Base-by-base conservation (phyloP, 2,113 vertebrate genomes). In the Guaruba guarouba region DNA sequence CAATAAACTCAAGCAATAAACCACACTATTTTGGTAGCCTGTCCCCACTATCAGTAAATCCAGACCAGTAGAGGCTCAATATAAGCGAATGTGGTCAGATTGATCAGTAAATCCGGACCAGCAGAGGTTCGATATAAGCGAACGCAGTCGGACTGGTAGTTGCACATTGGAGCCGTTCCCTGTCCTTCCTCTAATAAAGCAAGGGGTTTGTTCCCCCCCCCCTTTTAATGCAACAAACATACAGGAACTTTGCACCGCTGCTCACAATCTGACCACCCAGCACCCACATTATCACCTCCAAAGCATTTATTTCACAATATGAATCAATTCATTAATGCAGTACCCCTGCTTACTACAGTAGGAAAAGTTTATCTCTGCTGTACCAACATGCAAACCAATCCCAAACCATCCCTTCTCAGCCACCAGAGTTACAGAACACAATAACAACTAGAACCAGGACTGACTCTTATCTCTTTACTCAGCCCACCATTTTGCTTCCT, bases 281-380 rank as follows among this genome's bases (percentile, higher is more conserved):
- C 9, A 43, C 2, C 3, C 3, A 11, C 0, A 1, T 48, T 44
- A 20, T 1, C 1, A 5, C 12, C 31, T 62, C n/a, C 59, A 70
- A 67, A 91, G 14, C 7, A 19, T 49, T 48, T 86, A 25, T 59
- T 39, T 86, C 19, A 41, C 15, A 37, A 10, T 13, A 55, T 29
- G 69, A 67, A 54, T 2, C 0, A 17, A 33, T 3, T 18, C 4
- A 28, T 44, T 39, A 7, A 19, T 35, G 7, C 18, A 24, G 10
- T 39, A 51, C 2, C 3, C 2, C 15, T 33, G 9, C 10, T 70
- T 22, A 35, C 24, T 33, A 24, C 25, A 35, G 33, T 1, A 61
- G 2, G 3, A 35, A 81, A 66, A n/a, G 3, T 10, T 52, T 15
- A 2, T 8, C 10, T 27, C 17, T 43, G 3, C 6, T 37, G 13